phyloP scores from a whole-genome alignment of 2,113 vertebrate genomes.

The Nettapus auritus region DNA sequence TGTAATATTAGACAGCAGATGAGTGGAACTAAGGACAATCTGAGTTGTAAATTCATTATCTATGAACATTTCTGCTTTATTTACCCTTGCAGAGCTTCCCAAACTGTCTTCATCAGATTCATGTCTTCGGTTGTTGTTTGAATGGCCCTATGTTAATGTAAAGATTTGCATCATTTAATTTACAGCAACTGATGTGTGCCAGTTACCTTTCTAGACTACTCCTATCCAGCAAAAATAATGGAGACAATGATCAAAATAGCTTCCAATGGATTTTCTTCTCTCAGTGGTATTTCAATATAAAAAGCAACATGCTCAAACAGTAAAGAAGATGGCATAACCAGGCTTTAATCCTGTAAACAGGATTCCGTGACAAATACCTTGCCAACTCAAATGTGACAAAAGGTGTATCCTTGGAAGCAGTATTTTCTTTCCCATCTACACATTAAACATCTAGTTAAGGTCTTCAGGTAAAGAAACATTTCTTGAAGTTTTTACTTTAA shows the following conservation, averaged over 20 bases:
- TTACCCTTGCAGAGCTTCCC: conserved; percentile 93
- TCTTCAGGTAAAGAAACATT: neutral
- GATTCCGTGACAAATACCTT: neutral
- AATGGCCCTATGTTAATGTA: conserved; percentile 79
- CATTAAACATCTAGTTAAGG: neutral
- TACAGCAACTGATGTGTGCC: neutral
- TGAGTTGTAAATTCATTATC: neutral
- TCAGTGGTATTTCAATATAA: neutral
- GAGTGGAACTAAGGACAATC: neutral
- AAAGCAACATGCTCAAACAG: neutral
- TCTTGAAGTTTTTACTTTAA: neutral
- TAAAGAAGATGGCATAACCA: neutral
- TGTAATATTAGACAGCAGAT: neutral
- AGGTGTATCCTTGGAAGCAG: neutral
- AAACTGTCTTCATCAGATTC: conserved; percentile 97
- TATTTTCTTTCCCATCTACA: neutral
- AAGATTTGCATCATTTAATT: conserved; percentile 15
- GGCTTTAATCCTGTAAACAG: neutral
- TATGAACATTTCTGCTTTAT: neutral
- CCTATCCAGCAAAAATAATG: neutral
- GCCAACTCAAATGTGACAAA: neutral
- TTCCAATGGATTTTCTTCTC: neutral
- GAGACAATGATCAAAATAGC: neutral
- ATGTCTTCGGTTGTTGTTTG: conserved; percentile 78
- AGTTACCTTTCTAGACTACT: neutral